phyloP scores from a whole-genome alignment of 2,888 invertebrate genomes.

The Callyntrura sp. region DNA sequence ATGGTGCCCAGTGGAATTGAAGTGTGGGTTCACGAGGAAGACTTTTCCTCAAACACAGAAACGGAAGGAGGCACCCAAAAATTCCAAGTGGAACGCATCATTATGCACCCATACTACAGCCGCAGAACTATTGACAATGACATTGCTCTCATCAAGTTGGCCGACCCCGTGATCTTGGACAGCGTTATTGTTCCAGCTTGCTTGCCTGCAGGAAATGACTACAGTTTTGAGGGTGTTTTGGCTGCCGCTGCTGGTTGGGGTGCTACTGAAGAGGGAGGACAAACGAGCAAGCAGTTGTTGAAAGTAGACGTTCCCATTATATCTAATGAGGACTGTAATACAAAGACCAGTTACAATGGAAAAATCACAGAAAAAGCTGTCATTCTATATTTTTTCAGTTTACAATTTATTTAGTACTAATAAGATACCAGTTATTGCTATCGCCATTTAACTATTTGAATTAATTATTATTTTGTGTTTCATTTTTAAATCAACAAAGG shows the following conservation, averaged over 20 bases:
- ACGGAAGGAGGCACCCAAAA: constrained; percentile 81
- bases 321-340: constrained; percentile 78
- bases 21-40: constrained; percentile 80
- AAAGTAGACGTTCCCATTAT: constrained; percentile 83
- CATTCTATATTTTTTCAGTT: background rate
- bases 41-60: constrained; percentile 77
- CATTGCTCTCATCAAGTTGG: constrained; percentile 78
- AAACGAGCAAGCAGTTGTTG: constrained; percentile 70
- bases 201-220: constrained; percentile 77
- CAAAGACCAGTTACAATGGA: constrained; percentile 78
- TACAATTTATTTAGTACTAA: too few relatives aligned
- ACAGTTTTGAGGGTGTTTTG: constrained; percentile 72
- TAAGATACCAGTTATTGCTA: too few relatives aligned
- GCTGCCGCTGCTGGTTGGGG: constrained; percentile 78
- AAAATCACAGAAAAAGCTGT: constrained; percentile 74
- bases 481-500: background rate
- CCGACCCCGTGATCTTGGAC: constrained; percentile 76
- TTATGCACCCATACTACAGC: constrained; percentile 79
- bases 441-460: too few relatives aligned
- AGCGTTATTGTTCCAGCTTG: constrained; percentile 80
- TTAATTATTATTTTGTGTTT: too few relatives aligned
- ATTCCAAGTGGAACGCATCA: constrained; percentile 75
- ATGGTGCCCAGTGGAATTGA: constrained; percentile 73
- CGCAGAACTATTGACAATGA: constrained; percentile 79
- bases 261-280: constrained; percentile 76